Evolutionary conservation across 2,888 invertebrate species (phyloP), one percentile per base, ranked within the genome.

Genomic region (Gymnosoma rotundatum): DNA sequence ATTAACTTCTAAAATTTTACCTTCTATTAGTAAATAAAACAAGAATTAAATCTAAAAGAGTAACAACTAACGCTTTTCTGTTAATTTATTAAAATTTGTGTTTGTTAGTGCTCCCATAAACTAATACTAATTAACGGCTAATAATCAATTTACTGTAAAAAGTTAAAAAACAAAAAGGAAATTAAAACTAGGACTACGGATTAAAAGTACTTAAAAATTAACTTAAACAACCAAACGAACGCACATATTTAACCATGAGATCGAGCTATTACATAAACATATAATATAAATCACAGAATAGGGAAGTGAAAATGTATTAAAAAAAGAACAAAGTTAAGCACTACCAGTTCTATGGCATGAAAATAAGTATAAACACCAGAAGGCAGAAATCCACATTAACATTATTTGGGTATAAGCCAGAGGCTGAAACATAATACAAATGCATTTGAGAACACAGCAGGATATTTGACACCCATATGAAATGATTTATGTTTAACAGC

Each of bases 391-490:
- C 69, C 70, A 20, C 80, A 67, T 21, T 54, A 69, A 80, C 60
- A 75, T 81, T 64, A 70, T 82, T 70, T 45, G 70, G 70, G 42
- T 75, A 70, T 81, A 81, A 81, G 64, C 69, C 64, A 74, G 69
- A 84, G 83, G 81, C 84, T 74, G 81, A 60, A 74, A 61, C 78
- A 66, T 74, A 84, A 78, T 78, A 70, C 81, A 81, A 84, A 84
- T 78, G 78, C 72, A 73, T 84, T 84, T 78, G 80, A 78, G 52
- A 78, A 84, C 84, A 78, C 84, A 84, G 81, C 84, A 81, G 78
- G 84, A 84, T 81, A 84, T 81, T 81, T 81, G 84, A 84, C 84
- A 84, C 81, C 78, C 81, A 81, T 81, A 81, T 64, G 74, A 83
- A 58, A 84, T 84, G 84, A 84, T 84, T 84, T 84, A 84, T 84